A percentile compares a stretch with the other conserved stretches of the same genome.
These are phyloP conservation scores for Piprites chloris DNA, from an alignment of 2,113 vertebrate genomes.

Conservation along the genomic window DNA sequence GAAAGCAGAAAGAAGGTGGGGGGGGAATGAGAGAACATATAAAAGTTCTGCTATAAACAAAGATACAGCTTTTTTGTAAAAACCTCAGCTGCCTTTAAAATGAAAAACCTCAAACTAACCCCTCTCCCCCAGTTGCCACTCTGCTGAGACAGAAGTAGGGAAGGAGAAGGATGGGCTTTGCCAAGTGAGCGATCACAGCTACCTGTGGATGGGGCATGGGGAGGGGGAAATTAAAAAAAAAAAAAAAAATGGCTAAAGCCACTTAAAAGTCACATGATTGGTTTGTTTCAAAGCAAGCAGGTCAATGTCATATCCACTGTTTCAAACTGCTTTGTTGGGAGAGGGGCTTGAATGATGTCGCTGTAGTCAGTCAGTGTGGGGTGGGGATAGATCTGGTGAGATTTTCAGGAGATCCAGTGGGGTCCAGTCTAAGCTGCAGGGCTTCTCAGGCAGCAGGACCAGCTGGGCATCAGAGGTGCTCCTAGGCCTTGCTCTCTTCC, in stretches of 20 bases:
- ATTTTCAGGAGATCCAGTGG: constrained; percentile 25
- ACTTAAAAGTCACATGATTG: constrained; percentile 56
- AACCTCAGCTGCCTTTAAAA: constrained; percentile 75
- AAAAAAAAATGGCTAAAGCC: constrained; percentile 27
- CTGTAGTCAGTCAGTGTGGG: constrained; percentile 42
- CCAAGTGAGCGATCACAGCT: constrained; percentile 3
- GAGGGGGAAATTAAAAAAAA: not conserved
- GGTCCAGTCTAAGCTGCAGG: constrained; percentile 13
- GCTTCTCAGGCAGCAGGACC: constrained; percentile 9
- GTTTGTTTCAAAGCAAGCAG: constrained; percentile 72
- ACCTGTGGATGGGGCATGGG: not conserved
- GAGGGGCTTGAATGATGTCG: constrained; percentile 9
- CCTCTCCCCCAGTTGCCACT: constrained; percentile 21
- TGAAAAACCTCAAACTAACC: constrained; percentile 61
- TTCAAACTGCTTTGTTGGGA: constrained; percentile 57
- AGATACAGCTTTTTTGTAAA: constrained; percentile 66
- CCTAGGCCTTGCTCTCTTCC: constrained; percentile 90
- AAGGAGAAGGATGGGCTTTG: constrained; percentile 19
- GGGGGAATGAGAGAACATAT: constrained; percentile 11
- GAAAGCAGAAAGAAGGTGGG: not conserved
- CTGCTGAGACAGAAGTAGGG: constrained; percentile 24
- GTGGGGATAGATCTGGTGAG: not conserved
- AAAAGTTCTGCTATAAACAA: constrained; percentile 66
- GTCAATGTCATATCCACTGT: constrained; percentile 66
- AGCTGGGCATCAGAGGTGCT: not conserved